Evolutionary conservation across 2,888 invertebrate genomes (phyloP).

Genomic region (Xanthorhoe spadicearia): DNA sequence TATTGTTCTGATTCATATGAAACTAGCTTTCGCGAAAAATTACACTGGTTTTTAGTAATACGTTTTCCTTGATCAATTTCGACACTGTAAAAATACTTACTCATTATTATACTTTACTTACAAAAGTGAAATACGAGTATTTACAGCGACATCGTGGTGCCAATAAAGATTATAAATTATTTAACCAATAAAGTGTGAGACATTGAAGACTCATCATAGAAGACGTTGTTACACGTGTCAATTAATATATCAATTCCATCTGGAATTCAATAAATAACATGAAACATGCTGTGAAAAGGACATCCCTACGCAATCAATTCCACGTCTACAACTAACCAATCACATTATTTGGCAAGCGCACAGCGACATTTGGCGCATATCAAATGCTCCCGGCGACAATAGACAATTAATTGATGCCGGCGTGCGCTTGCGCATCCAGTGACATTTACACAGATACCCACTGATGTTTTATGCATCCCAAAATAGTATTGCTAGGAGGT

Average conservation of each 20-base stretch:
- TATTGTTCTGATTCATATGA: constrained; percentile 15
- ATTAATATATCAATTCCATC: not conserved
- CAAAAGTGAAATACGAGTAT: no score
- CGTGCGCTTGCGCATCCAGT: constrained; percentile 45
- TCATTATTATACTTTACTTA: no score
- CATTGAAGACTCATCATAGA: not conserved
- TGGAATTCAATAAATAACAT: constrained; percentile 1
- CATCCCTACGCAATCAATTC: constrained; percentile 27
- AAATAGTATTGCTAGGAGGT: constrained; percentile 3
- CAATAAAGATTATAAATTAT: no score
- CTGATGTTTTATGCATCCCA: constrained; percentile 16
- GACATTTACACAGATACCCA: constrained; percentile 49
- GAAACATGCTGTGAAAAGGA: constrained; percentile 3
- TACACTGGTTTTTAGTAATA: not conserved
- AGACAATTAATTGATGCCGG: constrained; percentile 58
- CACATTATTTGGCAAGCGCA: constrained; percentile 39
- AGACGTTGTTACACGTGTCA: not conserved
- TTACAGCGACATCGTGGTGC: no score
- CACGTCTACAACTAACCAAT: constrained; percentile 21
- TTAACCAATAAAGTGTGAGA: no score
- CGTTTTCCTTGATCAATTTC: no score
- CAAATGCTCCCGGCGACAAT: constrained; percentile 53
- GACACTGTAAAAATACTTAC: no score
- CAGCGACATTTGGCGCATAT: constrained; percentile 49
- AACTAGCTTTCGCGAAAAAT: constrained; percentile 2